A percentile compares a stretch with the other conserved stretches of the same genome.
Evolutionary conservation across 2,797 vertebrate genomes (phyloP).

Genomic region (Ara ararauna): DNA sequence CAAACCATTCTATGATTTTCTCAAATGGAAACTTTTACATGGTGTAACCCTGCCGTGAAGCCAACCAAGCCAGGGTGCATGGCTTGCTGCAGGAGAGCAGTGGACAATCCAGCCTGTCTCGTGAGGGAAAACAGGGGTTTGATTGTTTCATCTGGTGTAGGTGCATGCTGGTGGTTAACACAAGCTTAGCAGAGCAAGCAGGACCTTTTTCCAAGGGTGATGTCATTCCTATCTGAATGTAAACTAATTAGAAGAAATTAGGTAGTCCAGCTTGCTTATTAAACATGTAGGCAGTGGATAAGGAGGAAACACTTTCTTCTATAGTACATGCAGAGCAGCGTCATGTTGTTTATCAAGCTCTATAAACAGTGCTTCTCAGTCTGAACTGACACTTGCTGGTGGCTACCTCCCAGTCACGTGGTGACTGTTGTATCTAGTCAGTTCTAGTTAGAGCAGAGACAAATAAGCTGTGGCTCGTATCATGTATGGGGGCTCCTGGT

Average conservation of each 20-base stretch:
- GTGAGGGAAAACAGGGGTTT: not conserved
- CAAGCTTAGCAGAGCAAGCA: not conserved
- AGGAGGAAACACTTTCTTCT: constrained; percentile 24
- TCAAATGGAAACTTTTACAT: not conserved
- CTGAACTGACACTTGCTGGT: not conserved
- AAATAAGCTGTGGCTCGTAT: not conserved
- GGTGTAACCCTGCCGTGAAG: not conserved
- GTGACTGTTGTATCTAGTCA: not conserved
- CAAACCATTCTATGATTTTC: not conserved
- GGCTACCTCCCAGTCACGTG: not conserved
- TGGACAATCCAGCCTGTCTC: not conserved
- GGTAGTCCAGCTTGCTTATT: not conserved
- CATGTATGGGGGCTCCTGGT: not conserved
- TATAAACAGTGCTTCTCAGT: not conserved
- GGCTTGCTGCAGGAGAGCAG: not conserved
- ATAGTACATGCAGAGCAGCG: not conserved
- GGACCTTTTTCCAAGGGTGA: constrained; percentile 3
- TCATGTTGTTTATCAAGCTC: not conserved
- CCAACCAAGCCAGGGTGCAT: not conserved
- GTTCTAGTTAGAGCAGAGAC: not conserved
- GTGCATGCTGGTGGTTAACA: not conserved
- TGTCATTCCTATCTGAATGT: constrained; percentile 14
- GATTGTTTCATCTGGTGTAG: not conserved
- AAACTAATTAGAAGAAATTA: constrained; percentile 51
- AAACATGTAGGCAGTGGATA: not conserved